These are phyloP conservation scores for Lepidocolaptes lacrymiger DNA, from an alignment of 2,797 vertebrate species.

Conservation along the genomic window DNA sequence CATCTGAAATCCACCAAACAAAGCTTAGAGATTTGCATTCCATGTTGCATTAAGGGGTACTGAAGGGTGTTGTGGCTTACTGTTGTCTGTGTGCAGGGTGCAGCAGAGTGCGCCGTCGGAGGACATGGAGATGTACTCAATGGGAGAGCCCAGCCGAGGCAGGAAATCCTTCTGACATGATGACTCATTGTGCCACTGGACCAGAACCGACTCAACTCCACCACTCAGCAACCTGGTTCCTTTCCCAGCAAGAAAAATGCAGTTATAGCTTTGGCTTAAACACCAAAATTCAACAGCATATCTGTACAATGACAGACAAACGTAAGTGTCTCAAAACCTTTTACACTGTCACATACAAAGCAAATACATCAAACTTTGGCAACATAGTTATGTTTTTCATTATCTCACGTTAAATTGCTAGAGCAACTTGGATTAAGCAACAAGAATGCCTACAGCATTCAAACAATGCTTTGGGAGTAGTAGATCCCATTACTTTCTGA, in stretches of 20 bases:
- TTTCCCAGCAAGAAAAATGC: slow-evolving; percentile 48
- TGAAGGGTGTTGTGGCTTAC: slow-evolving; percentile 76
- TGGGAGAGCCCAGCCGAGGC: slow-evolving; percentile 89
- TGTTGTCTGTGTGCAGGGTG: slow-evolving; percentile 92
- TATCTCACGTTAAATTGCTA: background rate
- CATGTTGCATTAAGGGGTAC: background rate
- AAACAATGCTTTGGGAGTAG: background rate
- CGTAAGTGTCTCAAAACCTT: background rate
- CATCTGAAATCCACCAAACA: background rate
- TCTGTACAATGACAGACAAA: background rate
- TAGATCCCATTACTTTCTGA: background rate
- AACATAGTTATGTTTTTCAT: background rate
- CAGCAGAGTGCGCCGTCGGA: slow-evolving; percentile 86
- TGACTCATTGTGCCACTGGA: slow-evolving; percentile 87
- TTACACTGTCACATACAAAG: background rate
- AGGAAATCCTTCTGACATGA: slow-evolving; percentile 87
- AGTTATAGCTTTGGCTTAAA: background rate
- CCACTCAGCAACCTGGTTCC: slow-evolving; percentile 91
- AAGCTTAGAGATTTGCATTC: background rate
- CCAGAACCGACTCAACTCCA: slow-evolving; percentile 91
- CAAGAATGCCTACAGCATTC: background rate
- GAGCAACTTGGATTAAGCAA: background rate
- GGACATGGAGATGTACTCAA: slow-evolving; percentile 85
- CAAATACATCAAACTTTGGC: background rate
- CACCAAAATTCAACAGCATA: background rate